Evolutionary conservation across 2,113 vertebrate species (phyloP).

Genomic region (Vireo altiloquus): DNA sequence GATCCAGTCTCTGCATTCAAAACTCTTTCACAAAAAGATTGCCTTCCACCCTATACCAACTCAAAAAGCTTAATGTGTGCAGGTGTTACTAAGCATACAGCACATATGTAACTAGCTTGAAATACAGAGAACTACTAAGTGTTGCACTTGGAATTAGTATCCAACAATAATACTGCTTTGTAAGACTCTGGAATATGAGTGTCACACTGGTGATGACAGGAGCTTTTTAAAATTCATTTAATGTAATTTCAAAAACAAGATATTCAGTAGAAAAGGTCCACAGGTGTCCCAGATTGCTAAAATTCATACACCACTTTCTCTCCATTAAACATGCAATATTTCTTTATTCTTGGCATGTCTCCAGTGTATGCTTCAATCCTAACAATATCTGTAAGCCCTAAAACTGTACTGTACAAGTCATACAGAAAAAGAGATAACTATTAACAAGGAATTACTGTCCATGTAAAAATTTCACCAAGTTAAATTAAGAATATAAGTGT

Average conservation of each 20-base stretch:
- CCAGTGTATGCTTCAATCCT: background rate
- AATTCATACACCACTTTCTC: background rate
- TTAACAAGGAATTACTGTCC: background rate
- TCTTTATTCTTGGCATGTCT: background rate
- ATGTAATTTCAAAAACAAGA: background rate
- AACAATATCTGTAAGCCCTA: background rate
- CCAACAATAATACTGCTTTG: background rate
- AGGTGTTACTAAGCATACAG: background rate
- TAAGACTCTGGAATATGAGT: background rate
- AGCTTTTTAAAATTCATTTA: background rate
- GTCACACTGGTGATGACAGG: background rate
- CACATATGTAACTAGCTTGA: accelerated
- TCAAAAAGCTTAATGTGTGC: background rate
- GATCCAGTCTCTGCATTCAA: background rate
- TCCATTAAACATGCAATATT: background rate
- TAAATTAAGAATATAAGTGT: background rate
- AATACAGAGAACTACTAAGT: background rate
- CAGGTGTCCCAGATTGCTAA: background rate
- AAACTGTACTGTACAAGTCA: background rate
- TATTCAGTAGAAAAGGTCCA: background rate
- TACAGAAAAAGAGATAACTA: background rate
- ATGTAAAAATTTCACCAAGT: background rate
- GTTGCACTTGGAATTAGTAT: background rate
- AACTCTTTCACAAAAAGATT: background rate
- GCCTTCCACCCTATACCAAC: background rate